Percentiles rank a stretch among this genome's conserved stretches.
Conservation (phyloP, 2,888 invertebrate genomes). For the Drosophila fulvimacula region DNA sequence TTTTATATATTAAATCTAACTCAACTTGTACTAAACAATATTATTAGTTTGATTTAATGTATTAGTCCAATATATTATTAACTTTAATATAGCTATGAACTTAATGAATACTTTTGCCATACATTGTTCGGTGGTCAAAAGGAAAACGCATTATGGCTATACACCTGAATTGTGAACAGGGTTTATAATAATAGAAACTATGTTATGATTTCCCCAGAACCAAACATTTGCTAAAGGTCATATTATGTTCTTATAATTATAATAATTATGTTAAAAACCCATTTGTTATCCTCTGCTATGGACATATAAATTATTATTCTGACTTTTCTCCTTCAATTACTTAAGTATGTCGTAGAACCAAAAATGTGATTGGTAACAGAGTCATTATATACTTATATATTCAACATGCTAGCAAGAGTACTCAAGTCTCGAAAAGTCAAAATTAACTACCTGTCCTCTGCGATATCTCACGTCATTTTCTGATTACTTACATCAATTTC, state of each 20-base stretch:
- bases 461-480: not conserved
- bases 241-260: not conserved
- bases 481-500: conserved; percentile 90
- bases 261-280: not conserved
- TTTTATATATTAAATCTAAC: too few relatives aligned
- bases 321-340: not conserved
- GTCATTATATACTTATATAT: conserved; percentile 18
- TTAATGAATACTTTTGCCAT: too few relatives aligned
- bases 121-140: too few relatives aligned
- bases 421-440: not conserved
- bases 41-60: too few relatives aligned
- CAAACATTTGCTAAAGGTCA: not conserved
- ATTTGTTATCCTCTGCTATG: not conserved
- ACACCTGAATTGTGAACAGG: too few relatives aligned
- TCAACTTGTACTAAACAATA: too few relatives aligned
- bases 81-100: too few relatives aligned
- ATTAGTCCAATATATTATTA: too few relatives aligned
- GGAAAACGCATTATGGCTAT: too few relatives aligned
- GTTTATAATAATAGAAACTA: too few relatives aligned
- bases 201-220: too few relatives aligned
- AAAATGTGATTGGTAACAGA: conserved; percentile 5
- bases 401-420: conserved; percentile 2
- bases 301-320: not conserved
- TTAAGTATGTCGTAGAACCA: not conserved
- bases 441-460: not conserved